A percentile compares a stretch with the other conserved stretches of the same genome.
These are phyloP conservation scores for Thumatha senex DNA, from an alignment of 2,888 invertebrate genomes.

Conservation along the genomic window DNA sequence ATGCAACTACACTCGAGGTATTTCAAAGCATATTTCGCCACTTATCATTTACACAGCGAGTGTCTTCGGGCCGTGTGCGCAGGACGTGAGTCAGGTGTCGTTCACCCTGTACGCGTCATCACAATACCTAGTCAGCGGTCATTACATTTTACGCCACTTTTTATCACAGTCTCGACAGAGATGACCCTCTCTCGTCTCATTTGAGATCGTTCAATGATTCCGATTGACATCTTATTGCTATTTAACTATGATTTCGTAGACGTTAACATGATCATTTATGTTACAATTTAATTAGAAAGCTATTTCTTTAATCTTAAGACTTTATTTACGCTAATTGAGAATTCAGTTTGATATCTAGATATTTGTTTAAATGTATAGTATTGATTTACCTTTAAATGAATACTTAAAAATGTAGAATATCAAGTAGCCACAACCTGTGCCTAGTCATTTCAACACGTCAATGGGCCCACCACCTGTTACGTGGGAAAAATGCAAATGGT, in stretches of 20 bases:
- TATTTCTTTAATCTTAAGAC: background rate
- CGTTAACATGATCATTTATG: background rate
- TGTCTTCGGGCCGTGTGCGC: constrained; percentile 56
- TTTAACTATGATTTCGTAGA: constrained; percentile 15
- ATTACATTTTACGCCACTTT: constrained; percentile 54
- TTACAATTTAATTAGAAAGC: background rate
- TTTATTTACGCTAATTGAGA: too few relatives aligned
- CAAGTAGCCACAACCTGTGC: too few relatives aligned
- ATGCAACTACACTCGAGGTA: background rate
- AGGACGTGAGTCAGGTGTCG: constrained; percentile 77
- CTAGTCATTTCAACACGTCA: too few relatives aligned
- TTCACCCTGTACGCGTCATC: constrained; percentile 66
- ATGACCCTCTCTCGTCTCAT: constrained; percentile 27
- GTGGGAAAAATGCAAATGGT: too few relatives aligned
- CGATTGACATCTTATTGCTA: constrained; percentile 29
- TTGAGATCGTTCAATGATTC: constrained; percentile 23
- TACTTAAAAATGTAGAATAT: too few relatives aligned
- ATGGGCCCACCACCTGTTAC: too few relatives aligned
- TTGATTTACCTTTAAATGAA: too few relatives aligned
- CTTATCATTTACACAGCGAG: constrained; percentile 52
- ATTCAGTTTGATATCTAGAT: too few relatives aligned
- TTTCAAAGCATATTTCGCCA: constrained; percentile 43
- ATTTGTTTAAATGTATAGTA: background rate
- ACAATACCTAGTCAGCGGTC: constrained; percentile 60
- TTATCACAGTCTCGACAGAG: constrained; percentile 34